Conservation (phyloP, 2,113 vertebrate species). For the Brachionichthys hirsutus region DNA sequence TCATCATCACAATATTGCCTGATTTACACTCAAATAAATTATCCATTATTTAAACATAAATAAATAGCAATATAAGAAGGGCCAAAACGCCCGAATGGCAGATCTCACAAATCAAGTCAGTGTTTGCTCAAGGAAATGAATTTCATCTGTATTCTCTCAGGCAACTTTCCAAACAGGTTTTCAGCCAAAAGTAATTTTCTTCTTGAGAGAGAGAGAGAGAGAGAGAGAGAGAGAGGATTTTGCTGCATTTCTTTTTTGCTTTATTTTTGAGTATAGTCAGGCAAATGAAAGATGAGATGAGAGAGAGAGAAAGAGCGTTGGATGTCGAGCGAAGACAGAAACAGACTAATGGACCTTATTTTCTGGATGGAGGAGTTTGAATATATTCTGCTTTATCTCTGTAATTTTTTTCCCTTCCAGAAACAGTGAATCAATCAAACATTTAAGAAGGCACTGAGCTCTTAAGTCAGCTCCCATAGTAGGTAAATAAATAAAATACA, state of each 20-base stretch:
- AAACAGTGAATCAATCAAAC: slow-evolving; percentile 78
- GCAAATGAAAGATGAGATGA: slow-evolving; percentile 59
- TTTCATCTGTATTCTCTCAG: slow-evolving; percentile 68
- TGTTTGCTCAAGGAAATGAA: slow-evolving; percentile 70
- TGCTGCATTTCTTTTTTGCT: slow-evolving; percentile 57
- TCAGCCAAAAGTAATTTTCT: slow-evolving; percentile 60
- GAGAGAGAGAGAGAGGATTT: slow-evolving; percentile 29
- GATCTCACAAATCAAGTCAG: slow-evolving; percentile 54
- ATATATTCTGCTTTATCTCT: slow-evolving; percentile 76
- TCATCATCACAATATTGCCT: slow-evolving; percentile 11
- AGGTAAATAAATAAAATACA: slow-evolving; percentile 70
- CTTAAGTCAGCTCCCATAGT: slow-evolving; percentile 64
- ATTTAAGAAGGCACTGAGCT: slow-evolving; percentile 65
- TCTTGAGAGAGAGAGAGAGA: slow-evolving; percentile 11
- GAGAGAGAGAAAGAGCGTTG: slow-evolving; percentile 30
- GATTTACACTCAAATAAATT: slow-evolving; percentile 26
- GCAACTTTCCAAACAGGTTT: slow-evolving; percentile 62
- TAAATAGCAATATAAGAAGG: not conserved
- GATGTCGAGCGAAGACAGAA: slow-evolving; percentile 48
- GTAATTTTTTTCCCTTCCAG: slow-evolving; percentile 64
- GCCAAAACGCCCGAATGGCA: slow-evolving; percentile 27
- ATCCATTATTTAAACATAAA: slow-evolving; percentile 10
- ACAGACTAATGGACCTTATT: slow-evolving; percentile 77
- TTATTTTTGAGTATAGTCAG: slow-evolving; percentile 70
- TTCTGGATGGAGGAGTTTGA: slow-evolving; percentile 77